Evolutionary conservation across 2,113 vertebrate species (phyloP).

Genomic region (Crotalus viridis): DNA sequence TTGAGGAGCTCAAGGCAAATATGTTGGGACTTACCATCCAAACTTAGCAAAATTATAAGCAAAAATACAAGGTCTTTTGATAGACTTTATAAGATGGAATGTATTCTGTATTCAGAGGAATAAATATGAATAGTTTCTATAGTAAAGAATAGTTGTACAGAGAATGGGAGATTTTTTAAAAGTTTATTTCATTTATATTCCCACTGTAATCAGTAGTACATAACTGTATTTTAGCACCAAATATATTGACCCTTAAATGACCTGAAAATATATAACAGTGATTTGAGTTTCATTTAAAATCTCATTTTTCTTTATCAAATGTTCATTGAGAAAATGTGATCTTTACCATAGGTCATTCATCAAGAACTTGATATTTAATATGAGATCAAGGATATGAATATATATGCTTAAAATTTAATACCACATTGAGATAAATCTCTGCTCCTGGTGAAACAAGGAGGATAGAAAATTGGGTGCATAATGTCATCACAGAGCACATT

Average conservation of each 20-base stretch:
- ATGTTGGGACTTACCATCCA: background rate
- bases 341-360: background rate
- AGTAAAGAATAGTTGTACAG: background rate
- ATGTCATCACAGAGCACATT: background rate
- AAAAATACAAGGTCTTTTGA: background rate
- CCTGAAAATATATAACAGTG: background rate
- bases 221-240: background rate
- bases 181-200: background rate
- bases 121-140: background rate
- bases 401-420: background rate
- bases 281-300: background rate
- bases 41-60: background rate
- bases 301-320: background rate
- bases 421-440: background rate
- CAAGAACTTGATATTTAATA: background rate
- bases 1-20: background rate
- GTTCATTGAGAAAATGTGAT: background rate
- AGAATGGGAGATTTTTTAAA: background rate
- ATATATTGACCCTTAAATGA: background rate
- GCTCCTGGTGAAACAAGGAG: background rate
- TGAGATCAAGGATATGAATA: background rate
- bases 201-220: background rate
- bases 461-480: background rate
- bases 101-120: background rate
- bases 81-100: background rate